Evolutionary conservation across 1,140 invertebrate genomes (phyloP).

Genomic region (Venturia canescens): DNA sequence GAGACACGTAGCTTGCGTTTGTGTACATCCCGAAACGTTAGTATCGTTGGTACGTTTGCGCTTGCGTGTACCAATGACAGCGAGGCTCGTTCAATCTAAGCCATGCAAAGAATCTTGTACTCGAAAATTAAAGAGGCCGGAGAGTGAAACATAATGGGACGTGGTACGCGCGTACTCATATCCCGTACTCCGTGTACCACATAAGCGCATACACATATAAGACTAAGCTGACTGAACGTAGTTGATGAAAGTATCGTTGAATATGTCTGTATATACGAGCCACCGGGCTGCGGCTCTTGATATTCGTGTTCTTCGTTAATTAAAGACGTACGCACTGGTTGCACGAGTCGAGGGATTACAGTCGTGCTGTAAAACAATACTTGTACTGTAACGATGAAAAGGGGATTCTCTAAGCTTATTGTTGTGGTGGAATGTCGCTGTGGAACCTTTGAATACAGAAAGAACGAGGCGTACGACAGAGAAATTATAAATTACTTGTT

Average conservation of each 20-base stretch:
- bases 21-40: not conserved
- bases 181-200: constrained; percentile 3
- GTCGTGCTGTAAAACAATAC: too few species aligned
- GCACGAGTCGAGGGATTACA: not conserved
- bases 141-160: constrained; percentile 51
- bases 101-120: constrained; percentile 47
- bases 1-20: constrained; percentile 11
- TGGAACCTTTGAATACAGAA: too few species aligned
- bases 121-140: constrained; percentile 42
- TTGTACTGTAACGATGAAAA: too few species aligned
- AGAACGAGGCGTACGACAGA: too few species aligned
- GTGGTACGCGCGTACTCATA: constrained; percentile 35
- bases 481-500: too few species aligned
- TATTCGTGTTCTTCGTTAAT: not conserved
- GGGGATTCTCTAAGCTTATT: too few species aligned
- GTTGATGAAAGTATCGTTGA: not conserved
- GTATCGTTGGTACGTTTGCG: not conserved
- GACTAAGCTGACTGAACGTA: not conserved
- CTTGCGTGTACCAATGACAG: not conserved
- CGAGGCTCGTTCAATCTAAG: constrained; percentile 49
- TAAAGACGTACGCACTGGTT: not conserved
- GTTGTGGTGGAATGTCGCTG: too few species aligned
- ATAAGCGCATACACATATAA: not conserved
- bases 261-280: not conserved
- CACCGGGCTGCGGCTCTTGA: not conserved